Conservation (phyloP, 2,113 vertebrate species). For the Carassius auratus region DNA sequence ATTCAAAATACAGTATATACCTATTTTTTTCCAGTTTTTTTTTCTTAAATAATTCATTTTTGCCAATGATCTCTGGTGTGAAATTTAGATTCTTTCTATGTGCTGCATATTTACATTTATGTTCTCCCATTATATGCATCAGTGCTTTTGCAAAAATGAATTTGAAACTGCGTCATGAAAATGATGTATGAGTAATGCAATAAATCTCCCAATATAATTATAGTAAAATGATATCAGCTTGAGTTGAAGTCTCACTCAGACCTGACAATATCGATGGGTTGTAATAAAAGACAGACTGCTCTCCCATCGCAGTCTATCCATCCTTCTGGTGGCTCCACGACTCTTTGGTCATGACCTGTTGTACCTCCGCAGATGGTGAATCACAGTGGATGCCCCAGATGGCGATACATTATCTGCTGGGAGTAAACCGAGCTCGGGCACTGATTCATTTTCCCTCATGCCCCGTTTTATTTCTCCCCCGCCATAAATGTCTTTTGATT, state of each 20-base stretch:
- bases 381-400: slow-evolving; percentile 20
- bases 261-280: slow-evolving; percentile 5
- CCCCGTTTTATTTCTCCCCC: neutral
- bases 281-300: slow-evolving; percentile 26
- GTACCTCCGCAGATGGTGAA: slow-evolving; percentile 23
- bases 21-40: too few species aligned
- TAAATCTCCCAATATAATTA: slow-evolving; percentile 15
- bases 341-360: slow-evolving; percentile 36
- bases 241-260: slow-evolving; percentile 14
- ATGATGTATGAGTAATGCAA: neutral
- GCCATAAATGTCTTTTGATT: neutral
- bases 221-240: slow-evolving; percentile 18
- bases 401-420: slow-evolving; percentile 4
- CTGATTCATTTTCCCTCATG: slow-evolving; percentile 5
- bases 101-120: neutral
- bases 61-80: too few species aligned
- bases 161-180: neutral
- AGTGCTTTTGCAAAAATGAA: neutral
- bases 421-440: neutral
- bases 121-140: neutral
- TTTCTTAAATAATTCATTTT: too few species aligned
- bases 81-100: too few species aligned
- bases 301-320: neutral
- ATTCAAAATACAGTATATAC: too few species aligned
- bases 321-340: neutral